Percentiles rank a stretch among this genome's conserved stretches.
phyloP scores from a whole-genome alignment of 2,888 invertebrate genomes.

The Archips crataeganus region DNA sequence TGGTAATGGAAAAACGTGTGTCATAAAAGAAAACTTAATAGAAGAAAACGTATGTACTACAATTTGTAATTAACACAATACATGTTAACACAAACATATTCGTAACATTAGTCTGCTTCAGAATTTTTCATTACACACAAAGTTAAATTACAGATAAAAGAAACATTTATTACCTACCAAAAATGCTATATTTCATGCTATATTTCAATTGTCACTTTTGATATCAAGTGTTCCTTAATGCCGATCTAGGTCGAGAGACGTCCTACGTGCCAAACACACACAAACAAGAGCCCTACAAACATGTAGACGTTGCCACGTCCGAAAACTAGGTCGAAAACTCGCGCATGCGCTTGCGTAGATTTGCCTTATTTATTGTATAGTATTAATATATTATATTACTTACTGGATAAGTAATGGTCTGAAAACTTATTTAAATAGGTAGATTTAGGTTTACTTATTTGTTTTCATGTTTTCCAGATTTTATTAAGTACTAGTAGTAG shows the following conservation, averaged over 20 bases:
- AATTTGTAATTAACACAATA: no score
- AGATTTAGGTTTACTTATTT: not conserved
- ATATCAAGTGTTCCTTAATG: conserved; percentile 39
- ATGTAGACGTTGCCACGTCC: conserved; percentile 57
- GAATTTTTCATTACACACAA: no score
- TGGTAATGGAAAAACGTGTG: no score
- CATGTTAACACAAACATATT: no score
- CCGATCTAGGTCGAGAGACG: conserved; percentile 69
- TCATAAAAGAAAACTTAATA: no score
- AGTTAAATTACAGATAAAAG: no score
- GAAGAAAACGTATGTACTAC: no score
- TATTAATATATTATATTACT: not conserved
- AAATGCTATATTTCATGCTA: not conserved
- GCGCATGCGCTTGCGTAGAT: conserved; percentile 61
- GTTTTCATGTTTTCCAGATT: no score
- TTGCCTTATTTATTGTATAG: conserved; percentile 9
- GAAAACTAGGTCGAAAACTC: conserved; percentile 73
- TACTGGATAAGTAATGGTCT: not conserved
- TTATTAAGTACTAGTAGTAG: not conserved
- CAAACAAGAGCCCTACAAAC: conserved; percentile 50
- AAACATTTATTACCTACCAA: not conserved
- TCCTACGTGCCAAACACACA: conserved; percentile 70
- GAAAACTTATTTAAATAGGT: not conserved
- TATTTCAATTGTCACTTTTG: conserved; percentile 10
- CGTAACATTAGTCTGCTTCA: no score